These are phyloP conservation scores for Lepus americanus DNA, from an alignment of 2,113 vertebrate genomes.

Conservation along the genomic window DNA sequence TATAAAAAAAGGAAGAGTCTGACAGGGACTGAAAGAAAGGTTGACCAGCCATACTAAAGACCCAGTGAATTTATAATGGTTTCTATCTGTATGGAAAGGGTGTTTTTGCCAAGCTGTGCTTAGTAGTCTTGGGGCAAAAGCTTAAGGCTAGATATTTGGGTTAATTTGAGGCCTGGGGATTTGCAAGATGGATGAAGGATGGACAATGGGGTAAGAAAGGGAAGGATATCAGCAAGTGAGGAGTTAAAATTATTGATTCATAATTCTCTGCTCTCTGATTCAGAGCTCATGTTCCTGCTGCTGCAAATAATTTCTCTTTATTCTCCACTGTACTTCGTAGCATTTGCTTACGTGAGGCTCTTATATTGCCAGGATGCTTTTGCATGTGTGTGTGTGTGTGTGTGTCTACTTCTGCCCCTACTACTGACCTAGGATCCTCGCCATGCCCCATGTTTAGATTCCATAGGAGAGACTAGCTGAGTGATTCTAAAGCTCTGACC, in stretches of 20 bases:
- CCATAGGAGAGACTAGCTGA: background rate
- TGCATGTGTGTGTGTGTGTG: background rate
- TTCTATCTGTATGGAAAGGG: background rate
- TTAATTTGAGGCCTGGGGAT: constrained; percentile 32
- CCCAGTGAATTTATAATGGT: background rate
- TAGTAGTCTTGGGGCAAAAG: background rate
- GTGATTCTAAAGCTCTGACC: background rate
- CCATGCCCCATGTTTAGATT: background rate
- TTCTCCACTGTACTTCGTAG: background rate
- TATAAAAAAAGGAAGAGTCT: background rate
- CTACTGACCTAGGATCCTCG: background rate
- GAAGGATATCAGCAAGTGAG: background rate
- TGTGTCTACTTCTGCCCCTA: background rate
- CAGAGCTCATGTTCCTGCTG: constrained; percentile 3
- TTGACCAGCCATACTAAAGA: background rate
- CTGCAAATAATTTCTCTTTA: constrained; percentile 15
- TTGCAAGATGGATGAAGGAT: constrained; percentile 16
- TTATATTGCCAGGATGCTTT: background rate
- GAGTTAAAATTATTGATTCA: constrained; percentile 26
- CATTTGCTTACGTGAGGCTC: constrained; percentile 37
- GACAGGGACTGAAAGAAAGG: background rate
- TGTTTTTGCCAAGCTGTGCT: constrained; percentile 29
- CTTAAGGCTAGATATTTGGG: background rate
- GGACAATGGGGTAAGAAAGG: constrained; percentile 14
- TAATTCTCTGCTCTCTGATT: background rate